Base-by-base conservation (phyloP, 64 coral and sea anemone species). In the Montipora capricornis region DNA sequence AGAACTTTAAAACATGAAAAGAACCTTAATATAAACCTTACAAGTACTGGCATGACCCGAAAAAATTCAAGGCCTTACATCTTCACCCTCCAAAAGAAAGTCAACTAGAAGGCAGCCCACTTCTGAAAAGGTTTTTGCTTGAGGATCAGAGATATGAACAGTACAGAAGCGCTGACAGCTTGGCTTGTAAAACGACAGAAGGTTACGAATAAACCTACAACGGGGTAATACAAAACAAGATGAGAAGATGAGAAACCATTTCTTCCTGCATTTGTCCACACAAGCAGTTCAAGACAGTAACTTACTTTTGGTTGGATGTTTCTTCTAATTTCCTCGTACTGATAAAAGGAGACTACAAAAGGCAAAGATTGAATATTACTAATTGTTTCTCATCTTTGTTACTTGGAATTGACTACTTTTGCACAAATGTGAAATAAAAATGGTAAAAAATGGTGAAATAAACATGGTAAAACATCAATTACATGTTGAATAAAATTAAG, bases 171-270 rank as follows among this genome's bases (percentile, higher is more conserved):
- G 74, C 45, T 94, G 98, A 58, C 98, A 89, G 48, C 89, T 94
- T 4, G 95, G 98, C 74, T 96, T 96, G 86, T 94, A 99, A 62
- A 99, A 99, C 17, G 96, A 94, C 49, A 99, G 76, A 73, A 99
- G 89, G 79, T 94, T 96, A 75, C 86, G 88, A 60, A 99, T 93
- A 86, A 99, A 99, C 80, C 95, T 99, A 19, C 11, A 94, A 57
- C 90, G 44, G 92, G 94, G 17, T 92, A 75, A 46, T 85, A 44
- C 15, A 96, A 47, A 59, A 81, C 90, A 17, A 55, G 81, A 71
- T 92, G 83, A 84, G 95, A 98, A 64, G 61, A 64, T 64, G 11
- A 64, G 53, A 57, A 57, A 57, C 11, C 6, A 11, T 57, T 11
- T 8, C 53, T 57, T 8, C 6, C 53, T 57, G 11, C 6, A 57